A percentile compares a stretch with the other conserved stretches of the same genome.
Evolutionary conservation across 2,888 invertebrate genomes (phyloP).

Genomic region (Nephrotoma appendiculata): DNA sequence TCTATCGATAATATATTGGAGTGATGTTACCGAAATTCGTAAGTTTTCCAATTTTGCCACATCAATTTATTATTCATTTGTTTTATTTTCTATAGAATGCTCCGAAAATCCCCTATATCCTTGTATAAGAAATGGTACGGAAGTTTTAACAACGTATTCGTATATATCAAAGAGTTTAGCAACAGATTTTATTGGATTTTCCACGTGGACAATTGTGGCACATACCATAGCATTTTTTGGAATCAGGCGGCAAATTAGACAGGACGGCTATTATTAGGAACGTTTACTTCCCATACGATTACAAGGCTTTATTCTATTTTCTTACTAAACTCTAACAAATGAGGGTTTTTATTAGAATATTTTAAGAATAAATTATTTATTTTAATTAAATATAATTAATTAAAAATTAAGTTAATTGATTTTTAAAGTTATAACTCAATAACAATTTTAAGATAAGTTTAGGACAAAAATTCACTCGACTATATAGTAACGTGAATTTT

Average conservation of each 20-base stretch:
- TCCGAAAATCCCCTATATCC: slow-evolving; percentile 41
- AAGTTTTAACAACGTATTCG: slow-evolving; percentile 39
- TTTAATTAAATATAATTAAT: too few species aligned
- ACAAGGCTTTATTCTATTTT: too few species aligned
- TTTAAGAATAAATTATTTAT: too few species aligned
- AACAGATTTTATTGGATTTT: slow-evolving; percentile 30
- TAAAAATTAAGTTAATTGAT: too few species aligned
- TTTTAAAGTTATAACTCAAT: too few species aligned
- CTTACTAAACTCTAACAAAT: too few species aligned
- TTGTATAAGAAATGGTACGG: slow-evolving; percentile 46
- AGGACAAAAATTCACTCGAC: too few species aligned
- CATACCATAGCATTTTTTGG: slow-evolving; percentile 30
- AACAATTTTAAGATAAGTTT: too few species aligned
- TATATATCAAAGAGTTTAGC: slow-evolving; percentile 30
- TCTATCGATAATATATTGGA: slow-evolving; percentile 57
- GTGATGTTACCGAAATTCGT: slow-evolving; percentile 44
- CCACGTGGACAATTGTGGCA: slow-evolving; percentile 25
- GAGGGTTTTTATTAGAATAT: too few species aligned
- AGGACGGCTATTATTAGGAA: slow-evolving; percentile 27
- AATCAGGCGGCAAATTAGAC: slow-evolving; percentile 20
- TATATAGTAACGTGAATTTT: too few species aligned
- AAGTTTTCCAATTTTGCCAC: slow-evolving; percentile 12
- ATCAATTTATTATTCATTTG: too few species aligned
- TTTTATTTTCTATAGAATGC: slow-evolving; percentile 36
- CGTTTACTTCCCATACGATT: too few species aligned